Evolutionary conservation across 2,113 vertebrate genomes (phyloP), one percentile per base, ranked within the genome.

Genomic region (Hemichromis elongatus): DNA sequence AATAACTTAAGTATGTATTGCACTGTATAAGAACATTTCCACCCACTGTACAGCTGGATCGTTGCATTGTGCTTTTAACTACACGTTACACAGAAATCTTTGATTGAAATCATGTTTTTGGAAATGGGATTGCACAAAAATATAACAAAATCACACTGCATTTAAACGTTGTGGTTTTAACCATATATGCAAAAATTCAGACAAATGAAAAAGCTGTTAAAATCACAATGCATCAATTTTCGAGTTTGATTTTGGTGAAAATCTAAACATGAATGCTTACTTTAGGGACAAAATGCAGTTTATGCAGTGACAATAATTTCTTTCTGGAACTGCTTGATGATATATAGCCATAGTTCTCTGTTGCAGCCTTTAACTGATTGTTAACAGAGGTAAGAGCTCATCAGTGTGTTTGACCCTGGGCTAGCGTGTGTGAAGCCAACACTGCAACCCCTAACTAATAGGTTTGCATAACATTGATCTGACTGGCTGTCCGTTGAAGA

Each of bases 391-490:
- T 86, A 53, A 88, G 56, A 81, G 68, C 77, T 89, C 84, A 89
- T 92, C 87, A 85, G 77, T 61, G 16, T 70, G 77, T 89, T 89
- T 82, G 81, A 89, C 90, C 91, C 91, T 86, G 85, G 70, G 91
- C 81, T 86, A 89, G 68, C 89, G 77, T 89, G 82, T 77, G 82
- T 81, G 59, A 16, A 83, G 79, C 88, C 11, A 50, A 40, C 57
- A 77, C 81, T 84, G 79, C 85, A 93, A 84, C 80, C 82, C 90
- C 90, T 90, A 84, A 93, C 91, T 93, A 94, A 95, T 90, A 93
- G 92, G 80, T 92, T 94, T 93, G 90, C 87, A 93, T 93, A 92
- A 91, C 86, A 93, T 91, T 88, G 93, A 94, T 94, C 89, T 84
- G 85, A 88, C 68, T 82, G 75, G 78, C 87, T 86, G 50, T 89